Base-by-base conservation (phyloP, 2,888 invertebrate genomes). In the Patella depressa region DNA sequence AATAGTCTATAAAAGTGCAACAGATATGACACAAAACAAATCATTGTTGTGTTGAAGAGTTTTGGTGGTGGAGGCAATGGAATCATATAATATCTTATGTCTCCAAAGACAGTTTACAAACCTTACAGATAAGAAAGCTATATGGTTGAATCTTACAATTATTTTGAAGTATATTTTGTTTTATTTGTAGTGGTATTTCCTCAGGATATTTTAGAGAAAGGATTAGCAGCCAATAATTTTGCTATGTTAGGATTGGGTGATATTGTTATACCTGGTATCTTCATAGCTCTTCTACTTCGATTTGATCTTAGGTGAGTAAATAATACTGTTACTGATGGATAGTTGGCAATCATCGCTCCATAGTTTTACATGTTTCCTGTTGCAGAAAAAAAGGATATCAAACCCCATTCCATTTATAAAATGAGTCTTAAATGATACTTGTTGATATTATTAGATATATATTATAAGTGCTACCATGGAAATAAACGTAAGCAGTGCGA, bases 211-310 rank as follows among this genome's bases (percentile, higher is more conserved):
- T 93, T 99, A 59, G 96, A 97, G 87, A 96, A 97, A 89, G 99
- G 99, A 0, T 92, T 99, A 77, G 94, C 93, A 84, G 91, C 91
- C 73, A 96, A 94, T 85, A 98, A 99, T 93, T 98, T 98, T 93
- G 98, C 99, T 17, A 99, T 99, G 98, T 93, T 99, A 75, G 99
- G 99, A 0, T 94, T 99, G 15, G 99, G 99, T 4, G 99, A 99
- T 92, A 99, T 99, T 88, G 99, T 99, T 55, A 97, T 99, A 84
- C 99, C 99, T 5, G 99, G 99, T 83, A 98, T 99, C 90, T 99
- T 99, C 92, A 98, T 99, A 88, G 99, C 99, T 0, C 93, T 99
- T 45, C 93, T 99, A 72, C 94, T 99, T 73, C 95, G 99, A 84
- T 99, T 98, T 93, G 99, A 99, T 93, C 94, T 95, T 91, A 94